These are phyloP conservation scores for Zapus hudsonius DNA, from an alignment of 2,113 vertebrate species.

Conservation along the genomic window DNA sequence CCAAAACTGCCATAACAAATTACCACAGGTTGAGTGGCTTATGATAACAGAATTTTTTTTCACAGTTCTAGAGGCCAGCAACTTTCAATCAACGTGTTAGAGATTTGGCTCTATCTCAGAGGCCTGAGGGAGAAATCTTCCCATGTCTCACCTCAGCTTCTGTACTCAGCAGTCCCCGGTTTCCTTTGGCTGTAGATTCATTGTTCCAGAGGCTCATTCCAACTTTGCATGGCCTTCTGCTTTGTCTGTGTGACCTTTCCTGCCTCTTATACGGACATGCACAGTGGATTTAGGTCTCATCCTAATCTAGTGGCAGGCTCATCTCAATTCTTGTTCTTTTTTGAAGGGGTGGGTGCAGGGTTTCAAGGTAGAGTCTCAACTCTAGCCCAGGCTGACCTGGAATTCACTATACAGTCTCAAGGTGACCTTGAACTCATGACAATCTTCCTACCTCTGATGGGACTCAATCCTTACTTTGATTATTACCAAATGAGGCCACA, in stretches of 20 bases:
- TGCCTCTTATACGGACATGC: neutral
- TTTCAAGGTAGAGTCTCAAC: too few species aligned
- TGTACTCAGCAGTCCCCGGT: neutral
- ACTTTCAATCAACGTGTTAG: neutral
- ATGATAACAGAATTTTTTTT: neutral
- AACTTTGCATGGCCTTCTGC: neutral
- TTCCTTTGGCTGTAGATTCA: neutral
- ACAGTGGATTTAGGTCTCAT: neutral
- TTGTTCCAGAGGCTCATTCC: neutral
- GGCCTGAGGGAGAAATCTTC: neutral
- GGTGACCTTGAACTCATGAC: too few species aligned
- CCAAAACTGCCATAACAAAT: neutral
- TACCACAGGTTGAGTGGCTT: neutral
- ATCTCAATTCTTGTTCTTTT: neutral
- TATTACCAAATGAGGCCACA: neutral
- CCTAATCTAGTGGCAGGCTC: neutral
- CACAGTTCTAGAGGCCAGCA: neutral
- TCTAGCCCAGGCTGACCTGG: too few species aligned
- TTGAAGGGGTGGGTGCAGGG: too few species aligned
- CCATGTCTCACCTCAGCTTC: neutral
- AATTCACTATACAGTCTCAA: too few species aligned
- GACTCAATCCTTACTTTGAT: neutral
- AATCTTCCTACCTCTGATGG: too few species aligned
- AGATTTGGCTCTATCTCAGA: neutral
- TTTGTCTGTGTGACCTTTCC: neutral